Conservation (phyloP, 2,888 invertebrate genomes). For the Agonopterix heracliana region DNA sequence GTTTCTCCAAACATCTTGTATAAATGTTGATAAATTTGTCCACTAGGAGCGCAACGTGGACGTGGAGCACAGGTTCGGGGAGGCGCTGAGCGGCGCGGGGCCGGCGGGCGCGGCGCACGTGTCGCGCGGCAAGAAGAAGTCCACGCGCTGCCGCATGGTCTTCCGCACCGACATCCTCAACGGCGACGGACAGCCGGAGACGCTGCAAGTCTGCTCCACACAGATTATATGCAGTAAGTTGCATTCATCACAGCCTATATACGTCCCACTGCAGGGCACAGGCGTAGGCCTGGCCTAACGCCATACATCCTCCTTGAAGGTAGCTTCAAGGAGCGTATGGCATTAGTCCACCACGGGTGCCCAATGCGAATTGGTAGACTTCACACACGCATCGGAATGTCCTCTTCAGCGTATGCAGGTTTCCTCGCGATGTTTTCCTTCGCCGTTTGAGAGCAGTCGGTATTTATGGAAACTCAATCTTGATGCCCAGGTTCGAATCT, state of each 20-base stretch:
- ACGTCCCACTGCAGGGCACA: too few relatives aligned
- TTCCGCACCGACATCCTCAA: conserved; percentile 90
- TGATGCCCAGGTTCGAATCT: too few relatives aligned
- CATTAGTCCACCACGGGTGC: too few relatives aligned
- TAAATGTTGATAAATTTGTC: conserved; percentile 1
- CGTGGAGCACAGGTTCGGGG: conserved; percentile 87
- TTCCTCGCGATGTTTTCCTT: too few relatives aligned
- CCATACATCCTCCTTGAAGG: not conserved
- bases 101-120: conserved; percentile 35
- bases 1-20: too few relatives aligned
- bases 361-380: too few relatives aligned
- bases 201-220: conserved; percentile 91
- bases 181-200: conserved; percentile 86
- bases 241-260: too few relatives aligned
- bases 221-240: conserved; percentile 95
- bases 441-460: too few relatives aligned
- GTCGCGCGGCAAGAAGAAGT: conserved; percentile 92
- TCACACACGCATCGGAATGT: too few relatives aligned
- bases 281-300: not conserved
- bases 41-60: conserved; percentile 92
- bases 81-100: conserved; percentile 43
- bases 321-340: too few relatives aligned
- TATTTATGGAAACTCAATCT: too few relatives aligned
- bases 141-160: conserved; percentile 95
- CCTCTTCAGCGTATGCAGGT: too few relatives aligned